Base-by-base conservation (phyloP, 2,888 invertebrate species). In the Argyra leucocephala region DNA sequence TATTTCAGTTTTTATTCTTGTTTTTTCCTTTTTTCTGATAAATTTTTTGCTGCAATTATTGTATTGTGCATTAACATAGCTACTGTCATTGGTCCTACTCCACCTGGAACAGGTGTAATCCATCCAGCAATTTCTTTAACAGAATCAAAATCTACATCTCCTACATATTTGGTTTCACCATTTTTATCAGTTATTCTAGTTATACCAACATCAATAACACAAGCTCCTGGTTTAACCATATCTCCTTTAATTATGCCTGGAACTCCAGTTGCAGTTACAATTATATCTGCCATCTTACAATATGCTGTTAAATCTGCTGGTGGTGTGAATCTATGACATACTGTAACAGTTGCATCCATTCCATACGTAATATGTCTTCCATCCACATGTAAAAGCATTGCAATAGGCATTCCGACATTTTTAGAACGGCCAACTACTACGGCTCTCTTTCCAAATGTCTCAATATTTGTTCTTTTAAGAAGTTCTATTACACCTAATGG, bases 11-110 rank as follows among this genome's bases (percentile, higher is more conserved):
- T n/a, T n/a, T n/a, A 10, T 31, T 31, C 31, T 7, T 31, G 10
- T 31, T 31, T 7, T 31, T 22, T 57, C n/a, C 57, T 1, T 59
- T 61, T 61, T 31, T 61, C 21, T 1, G 75, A 74, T 12, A 82
- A 76, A 26, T 76, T 80, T 73, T 83, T 82, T 1, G 90, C 90
- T 0, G 93, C 92, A 72, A 83, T 82, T 67, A 94, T 83, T 0
- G 95, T 94, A 76, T 96, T 96, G 71, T 86, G 86, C 91, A 96
- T 92, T 37, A 96, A 79, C 93, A 94, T 94, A 1, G 93, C 90
- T 0, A 95, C 94, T 0, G 96, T 96, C 89, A 95, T 91, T 0
- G 95, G 95, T 0, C 95, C 95, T 6, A 93, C 95, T 2, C 96
- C 96, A 2, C 95, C 86, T 1, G 95, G 95, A 0, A 95, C 96